These are phyloP conservation scores for Meteorus sp. DNA, from an alignment of 1,140 invertebrate genomes.

Conservation along the genomic window DNA sequence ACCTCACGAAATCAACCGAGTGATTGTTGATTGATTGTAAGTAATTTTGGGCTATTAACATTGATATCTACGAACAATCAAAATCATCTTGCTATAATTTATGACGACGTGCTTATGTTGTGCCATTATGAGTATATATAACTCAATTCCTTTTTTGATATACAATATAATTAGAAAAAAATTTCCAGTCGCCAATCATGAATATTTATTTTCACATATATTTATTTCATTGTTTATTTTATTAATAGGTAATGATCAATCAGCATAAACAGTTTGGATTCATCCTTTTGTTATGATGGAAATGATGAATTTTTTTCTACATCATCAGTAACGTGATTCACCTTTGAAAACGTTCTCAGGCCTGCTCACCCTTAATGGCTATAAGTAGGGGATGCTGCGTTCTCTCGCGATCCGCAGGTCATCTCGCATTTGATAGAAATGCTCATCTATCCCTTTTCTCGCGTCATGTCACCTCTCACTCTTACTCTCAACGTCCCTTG, in stretches of 20 bases:
- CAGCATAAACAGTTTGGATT: too few relatives aligned
- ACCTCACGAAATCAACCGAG: conserved; percentile 19
- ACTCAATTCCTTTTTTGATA: too few relatives aligned
- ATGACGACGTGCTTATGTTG: too few relatives aligned
- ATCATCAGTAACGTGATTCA: neutral
- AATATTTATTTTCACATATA: too few relatives aligned
- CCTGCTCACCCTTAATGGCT: conserved; percentile 16
- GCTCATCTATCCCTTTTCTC: neutral
- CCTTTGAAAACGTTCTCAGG: conserved; percentile 17
- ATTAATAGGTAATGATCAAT: too few relatives aligned
- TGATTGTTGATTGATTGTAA: conserved; percentile 28
- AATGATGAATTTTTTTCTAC: neutral
- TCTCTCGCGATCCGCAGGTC: conserved; percentile 24
- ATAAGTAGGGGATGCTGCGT: conserved; percentile 25
- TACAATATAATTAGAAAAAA: too few relatives aligned
- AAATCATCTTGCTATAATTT: neutral
- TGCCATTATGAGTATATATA: too few relatives aligned
- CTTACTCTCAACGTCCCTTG: conserved; percentile 6
- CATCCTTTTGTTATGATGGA: neutral
- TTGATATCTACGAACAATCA: neutral
- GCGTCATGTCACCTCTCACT: neutral
- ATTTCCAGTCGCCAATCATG: too few relatives aligned
- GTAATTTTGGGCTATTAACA: conserved; percentile 22
- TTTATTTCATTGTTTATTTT: too few relatives aligned
- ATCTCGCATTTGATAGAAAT: conserved; percentile 12